Percentiles rank a stretch among this genome's conserved stretches.
Conservation (phyloP, 2,113 vertebrate genomes). For the Oryzias curvinotus region DNA sequence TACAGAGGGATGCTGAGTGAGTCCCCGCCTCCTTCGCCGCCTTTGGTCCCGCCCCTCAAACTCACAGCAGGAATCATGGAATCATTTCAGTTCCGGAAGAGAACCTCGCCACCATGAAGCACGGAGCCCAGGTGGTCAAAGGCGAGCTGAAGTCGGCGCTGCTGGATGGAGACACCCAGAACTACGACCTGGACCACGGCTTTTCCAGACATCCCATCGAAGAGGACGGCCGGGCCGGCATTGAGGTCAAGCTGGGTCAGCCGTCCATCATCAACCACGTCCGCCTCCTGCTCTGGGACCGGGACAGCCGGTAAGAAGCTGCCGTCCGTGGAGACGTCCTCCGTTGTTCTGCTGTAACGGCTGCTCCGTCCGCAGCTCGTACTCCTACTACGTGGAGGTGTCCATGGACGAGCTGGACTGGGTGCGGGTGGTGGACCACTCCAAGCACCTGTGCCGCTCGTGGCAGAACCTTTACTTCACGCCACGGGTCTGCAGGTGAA, state of each 20-base stretch:
- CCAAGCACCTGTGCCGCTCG: slow-evolving; percentile 92
- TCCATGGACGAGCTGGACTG: slow-evolving; percentile 99
- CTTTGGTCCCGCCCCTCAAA: not conserved
- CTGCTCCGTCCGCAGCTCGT: slow-evolving; percentile 79
- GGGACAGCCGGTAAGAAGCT: slow-evolving; percentile 86
- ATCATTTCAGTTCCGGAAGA: slow-evolving; percentile 87
- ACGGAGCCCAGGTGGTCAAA: slow-evolving; percentile 95
- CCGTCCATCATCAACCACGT: slow-evolving; percentile 95
- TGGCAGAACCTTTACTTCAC: slow-evolving; percentile 97
- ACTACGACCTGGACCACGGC: slow-evolving; percentile 98
- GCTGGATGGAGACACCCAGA: slow-evolving; percentile 96
- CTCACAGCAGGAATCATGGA: too few species aligned
- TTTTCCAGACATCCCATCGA: slow-evolving; percentile 97
- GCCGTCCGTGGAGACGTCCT: not conserved
- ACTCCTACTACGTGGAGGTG: slow-evolving; percentile 97
- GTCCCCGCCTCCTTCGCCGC: slow-evolving; percentile 39
- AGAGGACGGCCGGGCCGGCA: slow-evolving; percentile 90
- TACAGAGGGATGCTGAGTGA: slow-evolving; percentile 97
- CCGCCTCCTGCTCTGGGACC: slow-evolving; percentile 95
- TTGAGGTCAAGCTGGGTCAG: slow-evolving; percentile 94
- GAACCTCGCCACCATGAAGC: slow-evolving; percentile 98
- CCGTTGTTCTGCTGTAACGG: not conserved
- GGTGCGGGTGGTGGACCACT: slow-evolving; percentile 94
- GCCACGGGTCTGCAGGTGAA: slow-evolving; percentile 92
- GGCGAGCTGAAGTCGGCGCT: slow-evolving; percentile 96